A percentile compares a stretch with the other conserved stretches of the same genome.
These are phyloP conservation scores for Lathronympha strigana DNA, from an alignment of 2,888 invertebrate genomes.

Conservation along the genomic window DNA sequence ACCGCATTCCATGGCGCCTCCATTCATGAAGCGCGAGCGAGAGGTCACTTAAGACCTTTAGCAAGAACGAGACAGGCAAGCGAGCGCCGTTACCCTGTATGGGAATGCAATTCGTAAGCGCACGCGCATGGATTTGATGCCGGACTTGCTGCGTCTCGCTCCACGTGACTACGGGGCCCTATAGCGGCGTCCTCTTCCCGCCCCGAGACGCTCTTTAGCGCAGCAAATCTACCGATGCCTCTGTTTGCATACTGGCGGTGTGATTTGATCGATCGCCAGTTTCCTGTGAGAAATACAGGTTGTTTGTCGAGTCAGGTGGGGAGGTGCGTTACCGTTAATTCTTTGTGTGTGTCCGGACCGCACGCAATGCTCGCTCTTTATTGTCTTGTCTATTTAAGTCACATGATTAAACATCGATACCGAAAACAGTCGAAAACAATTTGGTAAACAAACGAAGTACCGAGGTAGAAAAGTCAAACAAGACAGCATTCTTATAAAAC, in stretches of 20 bases:
- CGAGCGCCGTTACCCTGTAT: slow-evolving; percentile 78
- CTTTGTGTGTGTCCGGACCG: slow-evolving; percentile 61
- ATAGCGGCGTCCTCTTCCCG: slow-evolving; percentile 63
- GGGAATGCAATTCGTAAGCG: slow-evolving; percentile 81
- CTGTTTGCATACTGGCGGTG: slow-evolving; percentile 74
- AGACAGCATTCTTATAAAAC: slow-evolving; percentile 38
- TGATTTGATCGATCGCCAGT: slow-evolving; percentile 77
- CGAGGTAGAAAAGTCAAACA: slow-evolving; percentile 34
- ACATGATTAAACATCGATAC: slow-evolving; percentile 40
- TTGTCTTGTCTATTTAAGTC: slow-evolving; percentile 41
- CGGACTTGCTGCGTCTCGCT: slow-evolving; percentile 70
- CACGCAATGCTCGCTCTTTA: slow-evolving; percentile 54
- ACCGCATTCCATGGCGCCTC: slow-evolving; percentile 85
- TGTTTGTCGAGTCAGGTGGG: slow-evolving; percentile 75
- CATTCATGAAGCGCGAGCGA: slow-evolving; percentile 79
- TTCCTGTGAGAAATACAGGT: slow-evolving; percentile 78
- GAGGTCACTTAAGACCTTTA: slow-evolving; percentile 65
- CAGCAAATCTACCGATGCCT: slow-evolving; percentile 67
- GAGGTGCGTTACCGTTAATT: slow-evolving; percentile 68
- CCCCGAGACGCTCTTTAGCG: slow-evolving; percentile 59
- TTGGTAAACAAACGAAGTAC: slow-evolving; percentile 40
- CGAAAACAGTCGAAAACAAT: slow-evolving; percentile 39
- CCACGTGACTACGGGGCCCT: slow-evolving; percentile 57
- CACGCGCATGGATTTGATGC: slow-evolving; percentile 74
- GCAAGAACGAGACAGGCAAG: slow-evolving; percentile 70